Conservation (phyloP, 2,888 invertebrate species). For the Siphlonurus alternatus region DNA sequence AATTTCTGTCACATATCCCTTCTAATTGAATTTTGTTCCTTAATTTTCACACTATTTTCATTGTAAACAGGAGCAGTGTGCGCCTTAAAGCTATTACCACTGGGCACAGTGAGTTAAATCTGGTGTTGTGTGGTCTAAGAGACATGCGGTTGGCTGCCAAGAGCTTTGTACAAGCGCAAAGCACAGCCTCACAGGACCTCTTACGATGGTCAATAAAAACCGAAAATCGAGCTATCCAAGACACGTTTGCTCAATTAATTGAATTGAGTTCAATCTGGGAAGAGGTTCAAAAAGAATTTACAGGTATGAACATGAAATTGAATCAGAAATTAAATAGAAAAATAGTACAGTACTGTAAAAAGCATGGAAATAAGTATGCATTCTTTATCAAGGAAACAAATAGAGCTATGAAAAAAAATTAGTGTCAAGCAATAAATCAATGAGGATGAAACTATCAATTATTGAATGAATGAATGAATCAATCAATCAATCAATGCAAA, state of each 20-base stretch:
- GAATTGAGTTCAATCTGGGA: slow-evolving; percentile 30
- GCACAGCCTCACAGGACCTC: slow-evolving; percentile 28
- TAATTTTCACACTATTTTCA: too few species aligned
- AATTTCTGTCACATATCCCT: too few species aligned
- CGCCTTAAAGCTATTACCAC: slow-evolving; percentile 26
- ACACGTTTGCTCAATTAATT: slow-evolving; percentile 27
- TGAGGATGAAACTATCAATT: too few species aligned
- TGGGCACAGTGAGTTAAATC: slow-evolving; percentile 29
- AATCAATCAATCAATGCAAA: too few species aligned
- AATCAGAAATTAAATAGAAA: too few species aligned
- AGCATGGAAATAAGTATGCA: too few species aligned
- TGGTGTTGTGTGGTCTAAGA: slow-evolving; percentile 30
- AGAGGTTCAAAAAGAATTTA: slow-evolving; percentile 30
- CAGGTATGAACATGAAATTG: slow-evolving; percentile 20
- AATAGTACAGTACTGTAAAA: too few species aligned
- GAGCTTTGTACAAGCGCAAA: slow-evolving; percentile 28
- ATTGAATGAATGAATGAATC: too few species aligned
- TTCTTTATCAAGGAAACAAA: too few species aligned
- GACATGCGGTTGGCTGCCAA: slow-evolving; percentile 28
- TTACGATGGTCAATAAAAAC: slow-evolving; percentile 29
- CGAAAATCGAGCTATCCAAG: slow-evolving; percentile 30
- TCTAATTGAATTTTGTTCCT: too few species aligned
- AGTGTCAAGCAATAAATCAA: too few species aligned
- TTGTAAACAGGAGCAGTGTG: slow-evolving; percentile 29
- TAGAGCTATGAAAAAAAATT: too few species aligned